phyloP scores from a whole-genome alignment of 1,140 invertebrate species.

The Drosophila carrolli region DNA sequence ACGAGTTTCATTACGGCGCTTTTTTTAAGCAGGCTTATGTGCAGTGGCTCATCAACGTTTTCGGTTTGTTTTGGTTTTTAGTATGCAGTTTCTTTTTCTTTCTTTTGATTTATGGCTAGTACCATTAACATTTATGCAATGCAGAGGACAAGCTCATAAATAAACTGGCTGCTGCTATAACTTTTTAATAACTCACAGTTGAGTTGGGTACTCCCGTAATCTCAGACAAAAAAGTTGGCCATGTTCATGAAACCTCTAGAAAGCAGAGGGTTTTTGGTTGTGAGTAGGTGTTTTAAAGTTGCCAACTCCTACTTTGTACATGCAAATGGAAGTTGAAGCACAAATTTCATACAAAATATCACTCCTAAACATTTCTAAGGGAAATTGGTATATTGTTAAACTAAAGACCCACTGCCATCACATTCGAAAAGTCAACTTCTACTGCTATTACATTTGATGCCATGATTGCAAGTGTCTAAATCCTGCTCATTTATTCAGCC shows the following conservation, averaged over 20 bases:
- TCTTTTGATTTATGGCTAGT: slow-evolving; percentile 20
- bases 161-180: slow-evolving; percentile 7
- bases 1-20: slow-evolving; percentile 53
- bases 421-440: neutral
- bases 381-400: neutral
- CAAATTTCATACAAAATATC: neutral
- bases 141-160: neutral
- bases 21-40: neutral
- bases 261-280: neutral
- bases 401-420: neutral
- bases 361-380: neutral
- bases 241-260: neutral
- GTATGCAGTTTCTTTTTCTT: slow-evolving; percentile 35
- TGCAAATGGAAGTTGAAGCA: no score
- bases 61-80: slow-evolving; percentile 23
- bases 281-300: no score
- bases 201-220: neutral
- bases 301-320: no score
- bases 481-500: slow-evolving; percentile 3
- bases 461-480: neutral
- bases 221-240: neutral
- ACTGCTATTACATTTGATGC: slow-evolving; percentile 1
- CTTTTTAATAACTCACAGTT: neutral
- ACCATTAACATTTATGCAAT: slow-evolving; percentile 29
- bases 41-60: slow-evolving; percentile 24